Base-by-base conservation (phyloP, 2,888 invertebrate genomes). In the Platycnemis pennipes region DNA sequence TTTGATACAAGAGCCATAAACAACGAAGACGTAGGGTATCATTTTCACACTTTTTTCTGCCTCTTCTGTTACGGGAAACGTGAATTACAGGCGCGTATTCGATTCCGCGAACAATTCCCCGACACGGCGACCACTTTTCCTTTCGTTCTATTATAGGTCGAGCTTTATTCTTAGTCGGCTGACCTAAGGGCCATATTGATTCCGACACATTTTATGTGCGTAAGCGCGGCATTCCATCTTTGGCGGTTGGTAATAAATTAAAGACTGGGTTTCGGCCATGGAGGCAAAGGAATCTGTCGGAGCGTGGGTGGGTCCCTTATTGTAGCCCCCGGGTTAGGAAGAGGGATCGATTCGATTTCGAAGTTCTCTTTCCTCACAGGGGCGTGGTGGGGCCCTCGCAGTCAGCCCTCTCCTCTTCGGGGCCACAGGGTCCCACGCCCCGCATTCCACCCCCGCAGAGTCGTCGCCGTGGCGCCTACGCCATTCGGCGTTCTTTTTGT, bases 161-260 rank as follows among this genome's bases (percentile, higher is more conserved):
- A 77, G 37, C 37, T 77, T 77, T 77, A 37, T n/a, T n/a, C n/a
- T n/a, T n/a, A n/a, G n/a, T n/a, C n/a, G n/a, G n/a, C n/a, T n/a
- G n/a, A n/a, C n/a, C n/a, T n/a, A n/a, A 26, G n/a, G 37, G 77
- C 77, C n/a, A n/a, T 37, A 77, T 77, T 77, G 77, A 77, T 77
- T 37, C 16, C 77, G 77, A 77, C 77, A 37, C 77, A 77, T 77
- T 77, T 37, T 26, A 37, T 77, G 77, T 37, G 7, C 31, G 31
- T 77, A 22, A 37, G 77, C n/a, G 77, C 11, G 77, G 77, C 77
- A 37, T 77, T 31, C 77, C 37, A 13, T 63, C 26, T 37, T 37
- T n/a, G 63, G 63, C 4, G 63, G 63, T 5, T n/a, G 77, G 31
- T 37, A 31, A 26, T 77, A 37, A 37, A 31, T 77, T 37, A 37